Conservation (phyloP, 2,888 invertebrate genomes). For the Sceliomorpha sp. region DNA sequence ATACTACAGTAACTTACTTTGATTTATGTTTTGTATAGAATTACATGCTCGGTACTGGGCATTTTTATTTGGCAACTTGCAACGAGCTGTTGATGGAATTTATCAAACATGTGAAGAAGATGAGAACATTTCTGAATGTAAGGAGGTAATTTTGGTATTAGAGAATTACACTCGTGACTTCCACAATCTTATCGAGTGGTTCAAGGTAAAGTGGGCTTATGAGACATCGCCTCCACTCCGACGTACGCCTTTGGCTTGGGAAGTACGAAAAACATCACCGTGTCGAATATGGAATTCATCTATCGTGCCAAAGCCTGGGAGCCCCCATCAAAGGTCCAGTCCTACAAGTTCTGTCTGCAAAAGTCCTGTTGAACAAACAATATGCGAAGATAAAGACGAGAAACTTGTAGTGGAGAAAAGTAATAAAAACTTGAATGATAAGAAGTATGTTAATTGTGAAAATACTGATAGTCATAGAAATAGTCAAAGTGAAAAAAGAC, state of each 20-base stretch:
- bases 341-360: conserved; percentile 67
- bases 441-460: conserved; percentile 68
- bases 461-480: conserved; percentile 63
- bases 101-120: conserved; percentile 97
- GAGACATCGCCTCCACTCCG: conserved; percentile 92
- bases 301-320: conserved; percentile 68
- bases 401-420: conserved; percentile 17
- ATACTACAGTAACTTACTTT: too few relatives aligned
- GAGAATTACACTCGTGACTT: conserved; percentile 97
- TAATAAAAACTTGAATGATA: conserved; percentile 60
- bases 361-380: conserved; percentile 76
- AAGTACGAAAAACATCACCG: conserved; percentile 91
- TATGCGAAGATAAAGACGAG: conserved; percentile 62
- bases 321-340: conserved; percentile 77
- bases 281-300: conserved; percentile 74
- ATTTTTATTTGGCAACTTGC: conserved; percentile 94
- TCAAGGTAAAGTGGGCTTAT: conserved; percentile 95
- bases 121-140: conserved; percentile 95
- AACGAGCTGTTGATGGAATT: conserved; percentile 95
- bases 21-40: conserved; percentile 81
- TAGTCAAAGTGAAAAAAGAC: conserved; percentile 62
- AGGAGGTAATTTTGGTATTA: conserved; percentile 96
- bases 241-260: conserved; percentile 96
- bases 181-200: conserved; percentile 95
- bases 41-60: conserved; percentile 97